phyloP scores from a whole-genome alignment of 2,113 vertebrate species.

The Chinchilla lanigera region DNA sequence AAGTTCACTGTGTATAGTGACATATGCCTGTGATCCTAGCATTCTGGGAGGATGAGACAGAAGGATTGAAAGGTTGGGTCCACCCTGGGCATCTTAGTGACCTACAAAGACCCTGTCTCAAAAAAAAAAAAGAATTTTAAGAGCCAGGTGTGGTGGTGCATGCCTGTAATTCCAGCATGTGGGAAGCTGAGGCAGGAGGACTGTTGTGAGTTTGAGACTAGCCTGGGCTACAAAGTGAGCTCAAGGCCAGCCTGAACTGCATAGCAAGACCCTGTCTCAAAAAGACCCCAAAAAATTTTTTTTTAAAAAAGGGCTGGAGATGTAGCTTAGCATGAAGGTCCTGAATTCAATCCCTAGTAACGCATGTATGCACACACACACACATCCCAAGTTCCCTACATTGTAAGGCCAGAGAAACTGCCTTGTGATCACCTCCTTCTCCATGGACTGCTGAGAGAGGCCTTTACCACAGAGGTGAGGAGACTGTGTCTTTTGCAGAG shows the following conservation, averaged over 20 bases:
- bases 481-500: background rate
- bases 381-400: background rate
- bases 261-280: background rate
- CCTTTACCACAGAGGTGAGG: background rate
- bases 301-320: background rate
- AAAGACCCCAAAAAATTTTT: too few species aligned
- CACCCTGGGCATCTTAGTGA: background rate
- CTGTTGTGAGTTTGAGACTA: too few species aligned
- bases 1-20: background rate
- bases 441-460: background rate
- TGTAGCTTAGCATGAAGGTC: background rate
- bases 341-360: background rate
- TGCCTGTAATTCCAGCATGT: too few species aligned
- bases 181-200: too few species aligned
- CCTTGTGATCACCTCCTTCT: background rate
- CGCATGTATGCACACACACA: background rate
- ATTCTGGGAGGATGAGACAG: background rate
- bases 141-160: too few species aligned
- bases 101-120: background rate
- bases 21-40: background rate
- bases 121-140: too few species aligned
- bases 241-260: too few species aligned
- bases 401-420: conserved; percentile 1
- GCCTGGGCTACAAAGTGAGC: too few species aligned
- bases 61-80: background rate